A percentile compares a stretch with the other conserved stretches of the same genome.
Conservation (phyloP, 2,888 invertebrate species). For the Cosmorhoe ocellata region DNA sequence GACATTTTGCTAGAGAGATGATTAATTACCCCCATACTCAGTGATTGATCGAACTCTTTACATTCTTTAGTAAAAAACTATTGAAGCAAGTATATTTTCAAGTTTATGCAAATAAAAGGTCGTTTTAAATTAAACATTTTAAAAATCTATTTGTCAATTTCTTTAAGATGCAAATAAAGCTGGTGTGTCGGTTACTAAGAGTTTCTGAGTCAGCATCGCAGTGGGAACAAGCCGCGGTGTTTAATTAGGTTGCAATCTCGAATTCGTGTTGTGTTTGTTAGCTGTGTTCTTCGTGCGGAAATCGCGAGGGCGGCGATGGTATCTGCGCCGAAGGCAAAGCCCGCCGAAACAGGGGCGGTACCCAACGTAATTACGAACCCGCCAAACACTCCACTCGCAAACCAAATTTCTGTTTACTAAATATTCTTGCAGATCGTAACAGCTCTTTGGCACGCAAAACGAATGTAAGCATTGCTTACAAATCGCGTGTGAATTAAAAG, state of each 20-base stretch:
- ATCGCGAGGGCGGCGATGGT: constrained; percentile 57
- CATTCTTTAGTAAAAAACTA: constrained; percentile 40
- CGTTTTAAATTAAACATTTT: constrained; percentile 57
- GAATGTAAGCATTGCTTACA: constrained; percentile 45
- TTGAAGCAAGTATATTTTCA: constrained; percentile 32
- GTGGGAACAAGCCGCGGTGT: constrained; percentile 36
- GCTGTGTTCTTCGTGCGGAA: constrained; percentile 47
- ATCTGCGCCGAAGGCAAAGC: constrained; percentile 58
- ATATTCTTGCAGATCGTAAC: constrained; percentile 67
- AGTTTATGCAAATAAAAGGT: constrained; percentile 55
- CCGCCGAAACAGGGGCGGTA: constrained; percentile 65
- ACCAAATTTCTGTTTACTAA: constrained; percentile 66
- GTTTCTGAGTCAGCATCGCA: constrained; percentile 47
- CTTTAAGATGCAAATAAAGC: constrained; percentile 54
- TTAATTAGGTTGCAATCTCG: constrained; percentile 71
- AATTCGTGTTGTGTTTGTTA: constrained; percentile 45
- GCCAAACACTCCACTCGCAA: constrained; percentile 56
- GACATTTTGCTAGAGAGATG: constrained; percentile 56
- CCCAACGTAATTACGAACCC: constrained; percentile 65
- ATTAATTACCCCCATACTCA: constrained; percentile 66
- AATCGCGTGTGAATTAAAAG: constrained; percentile 70
- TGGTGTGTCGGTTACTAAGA: constrained; percentile 52
- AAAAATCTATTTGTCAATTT: constrained; percentile 68
- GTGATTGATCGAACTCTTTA: constrained; percentile 71
- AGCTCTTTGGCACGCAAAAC: constrained; percentile 73